Percentiles rank a stretch among this genome's conserved stretches.
Evolutionary conservation across 2,113 vertebrate genomes (phyloP).

Genomic region (Scortum barcoo): DNA sequence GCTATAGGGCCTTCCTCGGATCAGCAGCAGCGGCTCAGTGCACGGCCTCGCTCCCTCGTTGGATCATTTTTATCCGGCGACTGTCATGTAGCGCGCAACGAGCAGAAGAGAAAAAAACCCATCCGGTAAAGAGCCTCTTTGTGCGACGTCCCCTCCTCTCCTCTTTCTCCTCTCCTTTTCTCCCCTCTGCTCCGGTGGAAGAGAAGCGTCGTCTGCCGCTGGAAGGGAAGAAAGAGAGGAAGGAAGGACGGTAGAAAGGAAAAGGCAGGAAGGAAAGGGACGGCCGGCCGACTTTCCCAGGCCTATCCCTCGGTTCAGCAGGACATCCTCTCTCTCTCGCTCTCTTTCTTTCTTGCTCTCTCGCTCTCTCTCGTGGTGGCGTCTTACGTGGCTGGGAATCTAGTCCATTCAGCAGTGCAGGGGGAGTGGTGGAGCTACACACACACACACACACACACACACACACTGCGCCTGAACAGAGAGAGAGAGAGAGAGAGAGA

Average conservation of each 20-base stretch:
- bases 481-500: conserved; percentile 61
- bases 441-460: conserved; percentile 58
- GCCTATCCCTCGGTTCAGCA: conserved; percentile 88
- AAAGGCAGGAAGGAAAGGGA: too few relatives aligned
- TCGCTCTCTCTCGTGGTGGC: conserved; percentile 75
- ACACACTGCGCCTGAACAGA: conserved; percentile 76
- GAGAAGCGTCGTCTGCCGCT: conserved; percentile 61
- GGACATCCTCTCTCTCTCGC: conserved; percentile 86
- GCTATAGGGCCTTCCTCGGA: conserved; percentile 66
- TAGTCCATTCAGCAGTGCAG: conserved; percentile 85
- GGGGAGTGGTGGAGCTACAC: conserved; percentile 81
- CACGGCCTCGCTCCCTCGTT: conserved; percentile 80
- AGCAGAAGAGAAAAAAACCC: conserved; percentile 72
- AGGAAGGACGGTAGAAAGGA: too few relatives aligned
- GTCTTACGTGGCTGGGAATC: conserved; percentile 90
- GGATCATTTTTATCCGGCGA: conserved; percentile 79
- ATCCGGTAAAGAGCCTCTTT: conserved; percentile 67
- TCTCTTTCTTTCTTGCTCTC: too few relatives aligned
- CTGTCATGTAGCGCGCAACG: conserved; percentile 72
- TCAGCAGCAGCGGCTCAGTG: conserved; percentile 78
- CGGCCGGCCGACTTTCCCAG: conserved; percentile 85
- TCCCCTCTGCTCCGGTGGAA: conserved; percentile 55
- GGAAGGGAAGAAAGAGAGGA: conserved; percentile 61
- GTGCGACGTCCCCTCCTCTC: conserved; percentile 70
- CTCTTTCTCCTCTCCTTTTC: conserved; percentile 53